These are phyloP conservation scores for Choristoneura rosaceana DNA, from an alignment of 2,888 invertebrate genomes.

Conservation along the genomic window DNA sequence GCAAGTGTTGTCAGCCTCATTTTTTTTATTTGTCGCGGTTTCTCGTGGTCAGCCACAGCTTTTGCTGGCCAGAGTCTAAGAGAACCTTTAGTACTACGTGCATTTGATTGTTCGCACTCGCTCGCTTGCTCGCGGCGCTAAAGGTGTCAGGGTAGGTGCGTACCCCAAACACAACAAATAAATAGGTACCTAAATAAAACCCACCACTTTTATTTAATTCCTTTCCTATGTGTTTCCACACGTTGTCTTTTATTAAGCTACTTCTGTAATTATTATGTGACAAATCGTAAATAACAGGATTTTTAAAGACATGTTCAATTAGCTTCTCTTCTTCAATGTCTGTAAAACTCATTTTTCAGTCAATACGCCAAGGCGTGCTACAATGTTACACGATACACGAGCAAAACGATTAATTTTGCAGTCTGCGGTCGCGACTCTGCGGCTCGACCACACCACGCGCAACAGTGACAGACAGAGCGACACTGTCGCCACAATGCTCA, in stretches of 20 bases:
- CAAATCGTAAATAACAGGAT: slow-evolving; percentile 1
- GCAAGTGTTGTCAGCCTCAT: no score
- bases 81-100: no score
- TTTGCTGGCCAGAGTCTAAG: no score
- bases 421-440: slow-evolving; percentile 4
- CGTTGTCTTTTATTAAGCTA: background rate
- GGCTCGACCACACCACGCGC: background rate
- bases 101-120: no score
- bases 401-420: background rate
- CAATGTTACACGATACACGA: background rate
- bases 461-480: background rate
- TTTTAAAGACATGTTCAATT: background rate
- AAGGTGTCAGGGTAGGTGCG: no score
- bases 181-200: background rate
- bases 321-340: background rate
- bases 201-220: background rate
- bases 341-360: background rate
- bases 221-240: background rate
- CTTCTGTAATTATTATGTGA: background rate
- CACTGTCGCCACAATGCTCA: background rate
- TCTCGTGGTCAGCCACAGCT: no score
- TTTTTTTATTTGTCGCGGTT: no score
- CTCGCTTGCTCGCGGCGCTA: no score
- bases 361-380: background rate
- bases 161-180: background rate